Conservation (phyloP, 2,888 invertebrate species). For the Agrochola circellaris region DNA sequence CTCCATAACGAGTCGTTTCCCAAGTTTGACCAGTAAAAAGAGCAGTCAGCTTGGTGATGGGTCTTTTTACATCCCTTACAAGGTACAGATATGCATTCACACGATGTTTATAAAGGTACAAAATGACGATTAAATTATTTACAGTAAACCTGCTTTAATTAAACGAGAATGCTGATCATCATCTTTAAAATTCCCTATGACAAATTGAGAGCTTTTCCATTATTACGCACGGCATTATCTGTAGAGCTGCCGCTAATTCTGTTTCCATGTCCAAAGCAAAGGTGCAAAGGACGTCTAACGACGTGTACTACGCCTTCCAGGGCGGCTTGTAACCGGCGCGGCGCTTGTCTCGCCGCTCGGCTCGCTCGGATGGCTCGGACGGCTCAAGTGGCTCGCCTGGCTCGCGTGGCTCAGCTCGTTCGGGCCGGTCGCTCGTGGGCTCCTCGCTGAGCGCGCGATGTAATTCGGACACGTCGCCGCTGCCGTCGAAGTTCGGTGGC, state of each 20-base stretch:
- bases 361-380: slow-evolving; percentile 60
- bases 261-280: not conserved
- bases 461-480: slow-evolving; percentile 62
- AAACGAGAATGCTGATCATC: not conserved
- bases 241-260: not conserved
- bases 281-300: not conserved
- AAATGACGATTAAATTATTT: not conserved
- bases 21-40: not conserved
- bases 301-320: slow-evolving; percentile 80
- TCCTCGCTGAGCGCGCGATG: slow-evolving; percentile 72
- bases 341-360: slow-evolving; percentile 44
- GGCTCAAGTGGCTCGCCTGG: slow-evolving; percentile 70
- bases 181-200: not conserved
- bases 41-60: not conserved
- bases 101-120: not conserved
- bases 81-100: not conserved
- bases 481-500: slow-evolving; percentile 80
- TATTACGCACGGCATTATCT: not conserved
- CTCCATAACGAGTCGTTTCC: no score
- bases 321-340: slow-evolving; percentile 77
- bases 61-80: not conserved
- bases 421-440: slow-evolving; percentile 82
- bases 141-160: not conserved
- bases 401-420: slow-evolving; percentile 68
- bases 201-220: slow-evolving; percentile 2